A percentile compares a stretch with the other conserved stretches of the same genome.
These are phyloP conservation scores for Euborellia annulipes DNA, from an alignment of 1,140 invertebrate genomes.

Conservation along the genomic window DNA sequence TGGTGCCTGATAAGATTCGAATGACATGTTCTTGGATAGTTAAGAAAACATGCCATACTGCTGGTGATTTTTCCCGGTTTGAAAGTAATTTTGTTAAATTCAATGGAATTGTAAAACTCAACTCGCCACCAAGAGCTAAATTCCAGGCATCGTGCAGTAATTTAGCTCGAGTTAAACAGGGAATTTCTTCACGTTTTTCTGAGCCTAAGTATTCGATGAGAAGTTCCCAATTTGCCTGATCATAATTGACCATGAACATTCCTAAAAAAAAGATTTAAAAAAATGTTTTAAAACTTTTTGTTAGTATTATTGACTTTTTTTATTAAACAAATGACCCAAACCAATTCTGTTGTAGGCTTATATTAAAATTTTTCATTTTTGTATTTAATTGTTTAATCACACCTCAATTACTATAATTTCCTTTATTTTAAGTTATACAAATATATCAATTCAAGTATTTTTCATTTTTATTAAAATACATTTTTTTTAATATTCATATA, in stretches of 20 bases:
- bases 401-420: no score
- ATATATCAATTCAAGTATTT: no score
- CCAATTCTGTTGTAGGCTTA: no score
- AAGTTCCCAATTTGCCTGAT: slow-evolving; percentile 58
- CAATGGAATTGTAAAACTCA: slow-evolving; percentile 48
- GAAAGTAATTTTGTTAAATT: slow-evolving; percentile 55
- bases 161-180: slow-evolving; percentile 36
- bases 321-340: no score
- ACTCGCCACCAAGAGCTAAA: slow-evolving; percentile 56
- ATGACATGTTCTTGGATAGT: slow-evolving; percentile 61
- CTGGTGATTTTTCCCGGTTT: slow-evolving; percentile 45
- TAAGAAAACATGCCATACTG: slow-evolving; percentile 61
- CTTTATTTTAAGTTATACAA: no score
- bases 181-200: background rate
- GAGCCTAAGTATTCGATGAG: slow-evolving; percentile 38
- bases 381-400: no score
- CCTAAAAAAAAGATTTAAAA: slow-evolving; percentile 32
- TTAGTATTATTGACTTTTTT: no score
- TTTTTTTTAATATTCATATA: no score
- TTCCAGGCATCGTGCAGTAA: slow-evolving; percentile 63
- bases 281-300: no score
- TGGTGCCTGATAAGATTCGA: slow-evolving; percentile 44
- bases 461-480: no score
- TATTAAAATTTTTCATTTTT: no score
- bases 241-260: slow-evolving; percentile 70